A percentile compares a stretch with the other conserved stretches of the same genome.
Conservation (phyloP, 2,113 vertebrate species). For the Synodontis membranacea region DNA sequence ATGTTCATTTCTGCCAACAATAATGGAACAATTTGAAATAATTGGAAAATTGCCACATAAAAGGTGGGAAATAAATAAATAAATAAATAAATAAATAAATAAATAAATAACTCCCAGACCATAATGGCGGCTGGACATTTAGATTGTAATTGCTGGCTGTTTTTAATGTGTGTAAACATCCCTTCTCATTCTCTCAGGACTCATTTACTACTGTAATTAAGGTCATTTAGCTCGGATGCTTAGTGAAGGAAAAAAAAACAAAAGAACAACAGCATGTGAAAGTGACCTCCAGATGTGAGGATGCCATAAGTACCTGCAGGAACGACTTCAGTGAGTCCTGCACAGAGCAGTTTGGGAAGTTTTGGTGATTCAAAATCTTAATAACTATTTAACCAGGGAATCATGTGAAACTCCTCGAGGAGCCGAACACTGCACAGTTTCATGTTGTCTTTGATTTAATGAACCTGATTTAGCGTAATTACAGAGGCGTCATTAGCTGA, state of each 20-base stretch:
- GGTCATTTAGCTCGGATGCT: background rate
- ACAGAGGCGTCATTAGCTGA: background rate
- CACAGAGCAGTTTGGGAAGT: background rate
- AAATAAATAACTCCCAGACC: too few species aligned
- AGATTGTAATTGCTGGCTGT: background rate
- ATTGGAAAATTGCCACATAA: too few species aligned
- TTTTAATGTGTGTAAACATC: background rate
- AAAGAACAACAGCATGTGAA: background rate
- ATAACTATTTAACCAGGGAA: background rate
- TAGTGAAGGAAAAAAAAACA: background rate
- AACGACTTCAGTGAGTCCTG: background rate
- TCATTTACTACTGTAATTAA: background rate
- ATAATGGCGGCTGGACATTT: background rate
- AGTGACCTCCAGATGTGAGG: background rate
- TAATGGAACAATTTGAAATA: too few species aligned
- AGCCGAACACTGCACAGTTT: background rate
- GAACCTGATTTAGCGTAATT: background rate
- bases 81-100: too few species aligned
- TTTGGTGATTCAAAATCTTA: background rate
- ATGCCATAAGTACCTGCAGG: background rate
- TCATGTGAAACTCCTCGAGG: background rate
- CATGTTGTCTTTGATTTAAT: background rate
- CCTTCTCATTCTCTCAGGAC: background rate
- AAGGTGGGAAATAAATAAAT: too few species aligned
- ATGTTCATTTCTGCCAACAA: too few species aligned